A percentile compares a stretch with the other conserved stretches of the same genome.
Conservation (phyloP, 2,113 vertebrate species). For the Aptenodytes forsteri region DNA sequence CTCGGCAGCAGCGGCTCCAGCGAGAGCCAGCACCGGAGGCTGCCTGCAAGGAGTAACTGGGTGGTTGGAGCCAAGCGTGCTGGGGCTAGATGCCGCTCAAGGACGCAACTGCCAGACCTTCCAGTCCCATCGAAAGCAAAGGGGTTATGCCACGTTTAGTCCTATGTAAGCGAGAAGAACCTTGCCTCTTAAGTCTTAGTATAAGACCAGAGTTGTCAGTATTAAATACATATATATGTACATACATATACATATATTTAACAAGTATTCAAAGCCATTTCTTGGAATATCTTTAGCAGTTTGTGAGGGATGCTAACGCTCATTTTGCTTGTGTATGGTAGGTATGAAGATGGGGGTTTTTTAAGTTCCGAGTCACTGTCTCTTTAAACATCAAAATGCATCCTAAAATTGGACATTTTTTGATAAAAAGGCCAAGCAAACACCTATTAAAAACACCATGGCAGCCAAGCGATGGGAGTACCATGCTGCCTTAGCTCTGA, state of each 20-base stretch:
- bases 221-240: conserved; percentile 57
- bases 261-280: conserved; percentile 57
- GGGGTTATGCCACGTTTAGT: not conserved
- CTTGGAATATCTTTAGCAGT: conserved; percentile 57
- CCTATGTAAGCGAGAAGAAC: conserved; percentile 19
- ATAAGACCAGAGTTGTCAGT: conserved; percentile 64
- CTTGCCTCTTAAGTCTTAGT: conserved; percentile 55
- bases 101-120: not conserved
- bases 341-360: conserved; percentile 29
- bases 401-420: conserved; percentile 49
- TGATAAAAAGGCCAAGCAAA: conserved; percentile 58
- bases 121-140: not conserved
- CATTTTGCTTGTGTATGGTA: not conserved
- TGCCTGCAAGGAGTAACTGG: not conserved
- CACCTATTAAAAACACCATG: conserved; percentile 62
- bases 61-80: not conserved
- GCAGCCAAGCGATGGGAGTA: conserved; percentile 55
- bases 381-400: conserved; percentile 64
- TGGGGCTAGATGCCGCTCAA: conserved; percentile 11
- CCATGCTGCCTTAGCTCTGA: conserved; percentile 55
- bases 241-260: conserved; percentile 50
- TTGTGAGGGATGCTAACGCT: conserved; percentile 59
- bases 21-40: not conserved
- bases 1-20: not conserved
- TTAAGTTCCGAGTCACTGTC: conserved; percentile 36